These are phyloP conservation scores for Semotilus atromaculatus DNA, from an alignment of 2,797 vertebrate genomes.

Conservation along the genomic window DNA sequence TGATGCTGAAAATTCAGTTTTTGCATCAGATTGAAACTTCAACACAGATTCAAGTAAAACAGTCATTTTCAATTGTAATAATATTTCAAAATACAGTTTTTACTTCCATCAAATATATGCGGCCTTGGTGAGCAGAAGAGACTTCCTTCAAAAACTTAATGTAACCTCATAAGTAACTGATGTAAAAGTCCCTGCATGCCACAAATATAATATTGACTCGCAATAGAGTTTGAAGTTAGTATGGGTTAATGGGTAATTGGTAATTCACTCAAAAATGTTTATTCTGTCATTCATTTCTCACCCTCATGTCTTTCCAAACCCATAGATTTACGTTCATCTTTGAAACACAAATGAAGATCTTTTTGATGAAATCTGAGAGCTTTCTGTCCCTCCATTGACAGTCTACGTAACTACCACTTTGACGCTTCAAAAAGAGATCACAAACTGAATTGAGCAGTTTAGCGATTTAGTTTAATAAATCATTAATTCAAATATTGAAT, in stretches of 20 bases:
- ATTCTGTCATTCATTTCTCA: background rate
- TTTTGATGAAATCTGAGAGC: background rate
- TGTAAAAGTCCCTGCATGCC: too few species aligned
- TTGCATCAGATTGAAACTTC: background rate
- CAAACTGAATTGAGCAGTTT: background rate
- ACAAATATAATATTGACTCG: background rate
- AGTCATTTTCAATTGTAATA: background rate
- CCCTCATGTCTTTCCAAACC: background rate
- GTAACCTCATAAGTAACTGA: too few species aligned
- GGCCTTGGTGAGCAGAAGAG: too few species aligned
- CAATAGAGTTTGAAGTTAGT: background rate
- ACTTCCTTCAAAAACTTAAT: background rate
- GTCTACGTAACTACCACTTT: background rate
- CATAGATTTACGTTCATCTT: background rate
- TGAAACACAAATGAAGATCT: background rate
- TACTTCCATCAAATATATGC: background rate
- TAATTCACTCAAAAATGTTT: background rate
- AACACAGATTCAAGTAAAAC: background rate
- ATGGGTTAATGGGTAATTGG: too few species aligned
- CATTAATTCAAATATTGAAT: background rate
- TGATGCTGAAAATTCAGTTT: background rate
- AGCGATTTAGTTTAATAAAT: background rate
- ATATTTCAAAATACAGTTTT: background rate
- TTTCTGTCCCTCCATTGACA: background rate
- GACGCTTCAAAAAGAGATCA: background rate